Evolutionary conservation across 2,113 vertebrate genomes (phyloP).

Genomic region (Eublepharis macularius): DNA sequence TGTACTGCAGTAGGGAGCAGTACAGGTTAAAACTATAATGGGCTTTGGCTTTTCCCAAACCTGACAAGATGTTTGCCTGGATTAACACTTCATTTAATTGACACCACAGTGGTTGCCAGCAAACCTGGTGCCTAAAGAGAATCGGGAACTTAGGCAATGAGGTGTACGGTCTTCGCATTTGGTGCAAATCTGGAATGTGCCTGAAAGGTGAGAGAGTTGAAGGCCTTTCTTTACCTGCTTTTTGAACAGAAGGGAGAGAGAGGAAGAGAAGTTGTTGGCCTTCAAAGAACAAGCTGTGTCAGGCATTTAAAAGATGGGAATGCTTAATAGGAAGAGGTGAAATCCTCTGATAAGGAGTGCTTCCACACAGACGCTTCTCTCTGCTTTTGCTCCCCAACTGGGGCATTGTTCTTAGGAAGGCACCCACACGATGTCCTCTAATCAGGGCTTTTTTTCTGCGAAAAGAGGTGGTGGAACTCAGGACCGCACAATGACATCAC

Average conservation of each 20-base stretch:
- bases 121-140: neutral
- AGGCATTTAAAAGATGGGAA: neutral
- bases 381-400: too few relatives aligned
- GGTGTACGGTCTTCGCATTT: neutral
- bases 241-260: neutral
- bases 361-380: too few relatives aligned
- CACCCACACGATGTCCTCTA: too few relatives aligned
- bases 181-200: neutral
- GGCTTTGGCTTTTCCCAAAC: neutral
- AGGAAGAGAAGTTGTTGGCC: too few relatives aligned
- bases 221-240: neutral
- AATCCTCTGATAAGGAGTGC: neutral
- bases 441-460: too few relatives aligned
- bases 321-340: too few relatives aligned
- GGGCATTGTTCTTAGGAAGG: too few relatives aligned
- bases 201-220: neutral
- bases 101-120: neutral
- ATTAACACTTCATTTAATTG: too few relatives aligned
- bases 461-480: too few relatives aligned
- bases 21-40: neutral
- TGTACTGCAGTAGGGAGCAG: too few relatives aligned
- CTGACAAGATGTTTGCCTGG: neutral
- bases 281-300: too few relatives aligned
- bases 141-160: neutral
- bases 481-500: too few relatives aligned